These are phyloP conservation scores for Agraylea sexmaculata DNA, from an alignment of 1,140 invertebrate species.

Conservation along the genomic window DNA sequence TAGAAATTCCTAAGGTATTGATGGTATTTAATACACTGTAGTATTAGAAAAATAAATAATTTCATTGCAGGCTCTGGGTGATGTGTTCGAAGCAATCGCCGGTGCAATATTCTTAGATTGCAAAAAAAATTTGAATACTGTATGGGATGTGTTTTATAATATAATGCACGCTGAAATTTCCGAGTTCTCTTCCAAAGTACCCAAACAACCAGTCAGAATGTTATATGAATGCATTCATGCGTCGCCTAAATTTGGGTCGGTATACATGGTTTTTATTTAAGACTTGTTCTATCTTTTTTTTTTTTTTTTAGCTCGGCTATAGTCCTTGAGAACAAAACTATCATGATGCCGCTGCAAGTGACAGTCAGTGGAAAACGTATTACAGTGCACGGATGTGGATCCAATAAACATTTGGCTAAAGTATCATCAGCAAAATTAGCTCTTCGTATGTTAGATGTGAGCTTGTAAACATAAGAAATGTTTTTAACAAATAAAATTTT, in stretches of 20 bases:
- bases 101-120: conserved; percentile 89
- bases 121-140: conserved; percentile 57
- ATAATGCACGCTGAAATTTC: conserved; percentile 64
- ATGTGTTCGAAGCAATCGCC: conserved; percentile 85
- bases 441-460: conserved; percentile 34
- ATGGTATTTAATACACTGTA: neutral
- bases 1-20: conserved; percentile 82
- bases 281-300: conserved; percentile 27
- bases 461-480: too few species aligned
- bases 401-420: conserved; percentile 55
- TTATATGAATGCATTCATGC: conserved; percentile 61
- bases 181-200: conserved; percentile 68
- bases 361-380: conserved; percentile 40
- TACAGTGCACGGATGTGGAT: conserved; percentile 55
- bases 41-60: neutral
- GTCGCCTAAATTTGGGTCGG: conserved; percentile 46
- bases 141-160: conserved; percentile 73
- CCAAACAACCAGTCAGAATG: conserved; percentile 78
- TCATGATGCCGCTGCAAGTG: conserved; percentile 52
- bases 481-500: too few species aligned
- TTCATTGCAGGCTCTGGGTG: conserved; percentile 53
- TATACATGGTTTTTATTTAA: conserved; percentile 20
- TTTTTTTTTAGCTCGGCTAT: conserved; percentile 26
- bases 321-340: conserved; percentile 26
- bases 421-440: conserved; percentile 64